These are phyloP conservation scores for Spea hammondii DNA, from an alignment of 2,797 vertebrate species.

Conservation along the genomic window DNA sequence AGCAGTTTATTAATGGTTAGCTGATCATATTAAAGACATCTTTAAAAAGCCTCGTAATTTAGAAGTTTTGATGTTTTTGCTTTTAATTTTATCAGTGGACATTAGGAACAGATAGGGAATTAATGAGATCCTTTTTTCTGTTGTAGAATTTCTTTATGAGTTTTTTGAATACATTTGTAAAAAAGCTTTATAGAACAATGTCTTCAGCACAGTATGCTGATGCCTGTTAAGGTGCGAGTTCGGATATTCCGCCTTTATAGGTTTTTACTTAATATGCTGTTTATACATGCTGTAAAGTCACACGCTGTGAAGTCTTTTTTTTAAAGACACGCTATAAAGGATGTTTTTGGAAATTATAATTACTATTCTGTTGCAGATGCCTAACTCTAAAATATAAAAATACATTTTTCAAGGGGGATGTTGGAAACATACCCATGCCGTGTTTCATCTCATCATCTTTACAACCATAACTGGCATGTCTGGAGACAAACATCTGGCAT, in stretches of 20 bases:
- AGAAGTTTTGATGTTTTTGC: slow-evolving; percentile 35
- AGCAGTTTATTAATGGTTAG: slow-evolving; percentile 28
- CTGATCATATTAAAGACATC: slow-evolving; percentile 22
- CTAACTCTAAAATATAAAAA: no score
- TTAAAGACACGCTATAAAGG: no score
- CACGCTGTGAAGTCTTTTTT: no score
- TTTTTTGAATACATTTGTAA: slow-evolving; percentile 11
- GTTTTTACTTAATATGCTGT: not conserved
- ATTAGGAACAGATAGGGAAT: slow-evolving; percentile 21
- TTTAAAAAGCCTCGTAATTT: slow-evolving; percentile 21
- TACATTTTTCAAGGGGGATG: no score
- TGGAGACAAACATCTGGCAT: no score
- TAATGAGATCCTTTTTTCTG: slow-evolving; percentile 29
- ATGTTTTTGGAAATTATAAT: no score
- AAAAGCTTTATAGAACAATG: slow-evolving; percentile 3
- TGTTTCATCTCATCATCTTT: no score
- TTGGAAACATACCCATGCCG: no score
- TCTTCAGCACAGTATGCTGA: not conserved
- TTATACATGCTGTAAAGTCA: not conserved
- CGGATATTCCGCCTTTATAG: not conserved
- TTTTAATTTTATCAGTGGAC: slow-evolving; percentile 27
- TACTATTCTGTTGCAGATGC: no score
- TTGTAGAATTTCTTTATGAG: not conserved
- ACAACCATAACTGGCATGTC: no score
- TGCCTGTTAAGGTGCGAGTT: not conserved